phyloP scores from a whole-genome alignment of 2,797 vertebrate species.

The Yasuhikotakia modesta region DNA sequence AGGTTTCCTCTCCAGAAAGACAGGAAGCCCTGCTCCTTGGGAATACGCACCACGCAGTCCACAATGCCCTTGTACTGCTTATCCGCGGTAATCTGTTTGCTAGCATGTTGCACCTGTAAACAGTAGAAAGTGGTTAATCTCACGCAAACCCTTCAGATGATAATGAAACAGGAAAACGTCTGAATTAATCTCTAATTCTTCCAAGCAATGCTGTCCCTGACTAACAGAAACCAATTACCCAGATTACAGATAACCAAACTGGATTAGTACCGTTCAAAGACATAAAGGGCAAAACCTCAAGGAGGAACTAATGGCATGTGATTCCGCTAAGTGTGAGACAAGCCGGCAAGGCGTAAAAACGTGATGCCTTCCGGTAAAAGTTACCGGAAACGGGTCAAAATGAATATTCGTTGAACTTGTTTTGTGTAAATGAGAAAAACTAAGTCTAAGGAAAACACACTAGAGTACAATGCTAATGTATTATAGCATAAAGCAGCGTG shows the following conservation, averaged over 20 bases:
- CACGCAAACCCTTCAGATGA: background rate
- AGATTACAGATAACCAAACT: no score
- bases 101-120: conserved; percentile 84
- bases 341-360: background rate
- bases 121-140: background rate
- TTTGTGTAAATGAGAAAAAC: background rate
- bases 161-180: background rate
- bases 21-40: conserved; percentile 88
- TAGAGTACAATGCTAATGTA: no score
- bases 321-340: background rate
- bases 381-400: background rate
- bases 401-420: background rate
- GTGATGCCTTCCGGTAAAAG: conserved; percentile 25
- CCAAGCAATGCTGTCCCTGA: background rate
- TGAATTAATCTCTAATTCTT: background rate
- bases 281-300: background rate
- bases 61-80: conserved; percentile 91
- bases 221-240: background rate
- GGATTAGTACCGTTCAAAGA: background rate
- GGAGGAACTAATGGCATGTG: background rate
- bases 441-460: background rate
- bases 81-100: conserved; percentile 87
- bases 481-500: no score
- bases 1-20: conserved; percentile 92
- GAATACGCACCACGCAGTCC: conserved; percentile 88